phyloP scores from a whole-genome alignment of 2,888 invertebrate genomes.

The Brenthis hecate region DNA sequence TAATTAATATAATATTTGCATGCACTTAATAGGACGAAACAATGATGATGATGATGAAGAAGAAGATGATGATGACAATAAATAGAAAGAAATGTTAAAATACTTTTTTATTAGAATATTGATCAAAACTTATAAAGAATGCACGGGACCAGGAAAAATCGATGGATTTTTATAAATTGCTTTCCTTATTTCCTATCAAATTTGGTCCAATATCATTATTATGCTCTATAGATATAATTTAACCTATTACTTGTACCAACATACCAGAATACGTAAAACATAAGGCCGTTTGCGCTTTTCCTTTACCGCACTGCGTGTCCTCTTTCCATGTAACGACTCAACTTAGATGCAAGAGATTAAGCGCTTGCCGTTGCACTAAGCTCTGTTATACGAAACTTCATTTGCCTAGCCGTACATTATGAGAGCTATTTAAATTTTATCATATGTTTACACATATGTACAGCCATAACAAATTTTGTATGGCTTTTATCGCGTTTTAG shows the following conservation, averaged over 20 bases:
- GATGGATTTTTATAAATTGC: too few relatives aligned
- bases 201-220: too few relatives aligned
- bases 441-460: slow-evolving; percentile 13
- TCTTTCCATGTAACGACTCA: slow-evolving; percentile 56
- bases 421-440: slow-evolving; percentile 37
- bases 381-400: slow-evolving; percentile 49
- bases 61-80: too few relatives aligned
- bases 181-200: too few relatives aligned
- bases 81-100: too few relatives aligned
- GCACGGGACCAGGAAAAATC: too few relatives aligned
- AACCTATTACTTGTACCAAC: slow-evolving; percentile 13
- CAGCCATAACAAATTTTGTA: slow-evolving; percentile 3
- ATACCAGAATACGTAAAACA: slow-evolving; percentile 32
- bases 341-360: slow-evolving; percentile 54
- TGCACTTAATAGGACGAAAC: too few relatives aligned
- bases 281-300: slow-evolving; percentile 34
- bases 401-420: slow-evolving; percentile 41
- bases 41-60: too few relatives aligned
- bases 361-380: slow-evolving; percentile 36
- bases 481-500: neutral
- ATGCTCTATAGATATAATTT: neutral
- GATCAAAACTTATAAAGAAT: too few relatives aligned
- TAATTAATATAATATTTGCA: too few relatives aligned
- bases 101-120: too few relatives aligned
- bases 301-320: slow-evolving; percentile 51